Base-by-base conservation (phyloP, 1,140 invertebrate species). In the Venustaconcha ellipsiformis region DNA sequence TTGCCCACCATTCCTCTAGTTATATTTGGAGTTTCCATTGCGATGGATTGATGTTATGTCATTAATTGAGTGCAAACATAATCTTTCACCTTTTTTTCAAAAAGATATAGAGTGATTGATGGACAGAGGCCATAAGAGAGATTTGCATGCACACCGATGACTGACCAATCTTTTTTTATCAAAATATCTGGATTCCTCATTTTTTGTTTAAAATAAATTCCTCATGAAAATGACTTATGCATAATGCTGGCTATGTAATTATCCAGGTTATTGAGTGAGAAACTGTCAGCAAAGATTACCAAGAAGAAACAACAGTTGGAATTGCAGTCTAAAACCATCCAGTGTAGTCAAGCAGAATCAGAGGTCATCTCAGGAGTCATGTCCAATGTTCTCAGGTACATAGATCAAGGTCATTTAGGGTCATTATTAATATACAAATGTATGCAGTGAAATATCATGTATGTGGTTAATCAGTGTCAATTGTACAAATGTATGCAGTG, bases 321-420 rank as follows among this genome's bases (percentile, higher is more conserved):
- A 17, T 26, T 72, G 26, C 55, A 62, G 6, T 71, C 78, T 8
- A 67, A 63, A 0, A 67, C 60, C 14, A 75, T 88, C 18, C 60
- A 68, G 18, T 87, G 87, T 75, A 71, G 62, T 37, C 67, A 77
- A 57, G 73, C 80, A 4, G 87, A 88, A 79, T 82, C 83, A 15
- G 81, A 86, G 57, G 75, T 88, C 20, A 70, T 88, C 14, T 75
- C 81, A 20, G 82, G 81, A 64, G 84, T 85, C 6, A 78, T 88
- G 20, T 74, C 81, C 30, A 87, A 85, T 74, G 79, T 86, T 17
- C 71, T 88, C 14, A 84, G 86, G 86, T 88, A 75, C 66, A 64
- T 62, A 26, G 4, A 18, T 56, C 20, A 64, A 20, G 14, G 26
- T 70, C 57, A 18, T 26, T 73, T 26, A 64, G 8, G 26, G 26